phyloP scores from a whole-genome alignment of 2,888 invertebrate species.

The Plutella xylostella region DNA sequence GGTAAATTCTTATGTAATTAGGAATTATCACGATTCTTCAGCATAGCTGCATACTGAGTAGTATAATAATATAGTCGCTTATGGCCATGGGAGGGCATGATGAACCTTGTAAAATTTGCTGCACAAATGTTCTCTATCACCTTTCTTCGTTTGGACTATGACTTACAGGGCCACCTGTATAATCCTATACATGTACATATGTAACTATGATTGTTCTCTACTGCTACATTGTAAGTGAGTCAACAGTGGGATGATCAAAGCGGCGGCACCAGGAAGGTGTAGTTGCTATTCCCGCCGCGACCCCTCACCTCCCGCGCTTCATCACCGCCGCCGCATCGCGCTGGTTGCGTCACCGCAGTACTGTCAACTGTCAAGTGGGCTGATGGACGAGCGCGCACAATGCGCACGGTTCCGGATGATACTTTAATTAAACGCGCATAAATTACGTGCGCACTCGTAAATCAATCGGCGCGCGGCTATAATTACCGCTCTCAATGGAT shows the following conservation, averaged over 20 bases:
- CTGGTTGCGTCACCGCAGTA: not conserved
- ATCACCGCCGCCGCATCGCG: not conserved
- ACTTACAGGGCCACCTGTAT: too few relatives aligned
- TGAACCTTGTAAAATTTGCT: too few relatives aligned
- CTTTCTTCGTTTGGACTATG: too few relatives aligned
- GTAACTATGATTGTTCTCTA: too few relatives aligned
- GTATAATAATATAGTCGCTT: too few relatives aligned
- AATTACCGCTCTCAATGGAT: constrained; percentile 20
- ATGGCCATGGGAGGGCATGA: too few relatives aligned
- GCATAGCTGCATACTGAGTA: too few relatives aligned
- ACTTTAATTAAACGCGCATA: constrained; percentile 62
- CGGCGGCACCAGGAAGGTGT: not conserved
- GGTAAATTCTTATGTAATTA: too few relatives aligned
- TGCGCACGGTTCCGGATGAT: constrained; percentile 34
- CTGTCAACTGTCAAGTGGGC: constrained; percentile 1
- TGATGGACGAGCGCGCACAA: constrained; percentile 6
- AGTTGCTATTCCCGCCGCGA: not conserved
- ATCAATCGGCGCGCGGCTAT: constrained; percentile 44
- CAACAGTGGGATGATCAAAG: not conserved
- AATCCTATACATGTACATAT: too few relatives aligned
- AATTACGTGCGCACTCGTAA: constrained; percentile 43
- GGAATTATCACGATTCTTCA: too few relatives aligned
- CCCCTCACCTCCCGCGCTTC: not conserved
- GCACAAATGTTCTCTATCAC: too few relatives aligned
- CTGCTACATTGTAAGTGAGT: too few relatives aligned